Evolutionary conservation across 2,888 invertebrate species (phyloP), one percentile per base, ranked within the genome.

Genomic region (Zhuqinia jingwanae): DNA sequence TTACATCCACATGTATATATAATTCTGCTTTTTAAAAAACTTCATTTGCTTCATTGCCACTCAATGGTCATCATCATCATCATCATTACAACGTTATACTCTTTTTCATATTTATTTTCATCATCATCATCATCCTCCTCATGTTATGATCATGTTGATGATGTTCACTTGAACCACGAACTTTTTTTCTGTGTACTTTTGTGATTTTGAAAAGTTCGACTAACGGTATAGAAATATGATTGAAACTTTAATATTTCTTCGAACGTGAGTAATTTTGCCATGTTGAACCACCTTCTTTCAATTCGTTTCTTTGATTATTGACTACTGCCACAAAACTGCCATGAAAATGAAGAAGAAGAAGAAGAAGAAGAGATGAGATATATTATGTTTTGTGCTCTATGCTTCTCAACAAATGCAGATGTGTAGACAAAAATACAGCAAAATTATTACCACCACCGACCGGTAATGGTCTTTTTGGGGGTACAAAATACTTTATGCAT

Each of bases 181-280:
- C 50, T 25, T 73, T n/a, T n/a, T n/a, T n/a, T 75, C 10, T 75
- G 56, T 42, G 60, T 76, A 56, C 36, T 36, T 17, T 53, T n/a
- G 17, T 63, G 65, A 79, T 45, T 79, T 79, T 56, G 15, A 80
- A 42, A 58, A 80, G 80, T 53, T 80, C 47, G 80, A 36, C 53
- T 80, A 82, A 82, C 82, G 82, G 82, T 82, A 36, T 36, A 60
- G 42, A 81, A 73, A 75, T 73, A 70, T 73, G 82, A 82, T 82
- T 73, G 82, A 82, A 56, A 58, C 56, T 80, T 78, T 85, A 85
- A 78, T 78, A 78, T 78, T 85, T 45, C 45, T 77, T 78, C 30
- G 30, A 78, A 77, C 85, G 85, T 85, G 85, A 85, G 85, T 58
- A 78, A 85, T 85, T 77, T 85, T 47, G 22, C 45, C 50, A 27